Evolutionary conservation across 1,140 invertebrate genomes (phyloP), one percentile per base, ranked within the genome.

Genomic region (Lutraria rhynchaena): DNA sequence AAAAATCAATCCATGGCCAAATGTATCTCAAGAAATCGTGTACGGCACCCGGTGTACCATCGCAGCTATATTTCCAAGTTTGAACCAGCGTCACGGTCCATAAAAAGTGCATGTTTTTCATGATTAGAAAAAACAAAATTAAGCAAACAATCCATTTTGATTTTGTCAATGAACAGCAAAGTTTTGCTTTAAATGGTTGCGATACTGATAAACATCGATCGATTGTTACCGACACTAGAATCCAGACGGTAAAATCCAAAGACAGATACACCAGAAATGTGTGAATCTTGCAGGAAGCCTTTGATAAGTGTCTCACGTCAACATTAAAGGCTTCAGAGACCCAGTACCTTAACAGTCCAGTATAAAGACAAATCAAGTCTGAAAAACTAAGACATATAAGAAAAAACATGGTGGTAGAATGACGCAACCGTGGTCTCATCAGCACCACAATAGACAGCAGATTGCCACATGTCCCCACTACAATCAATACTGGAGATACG

Each of bases 1-100:
- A 83, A 19, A 90, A 85, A 60, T 92, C 91, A 7, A 92, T 84
- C 91, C 91, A 92, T 1, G 89, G 89, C 86, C 88, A 90, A 22
- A 88, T 63, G 19, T 77, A 76, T 37, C 65, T 51, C 4, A 85
- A 24, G 41, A 89, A 89, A 15, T 82, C 13, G 19, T 60, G 60
- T 17, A 29, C 46, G 3, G 24, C 53, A 7, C 58, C 24, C 1
- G 60, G 44, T 22, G 60, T 44, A 49, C 70, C 76, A 44, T 81
- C 77, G 29, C 81, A 77, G 41, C 74, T 33, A 60, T 71, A 44
- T 81, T 76, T 78, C 65, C 58, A 81, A 0, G 71, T 61, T 3
- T 67, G 37, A 3, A 81, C 75, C 2, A 87, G 24, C 9, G 51
- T 78, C 0, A 87, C 80, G 0, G 85, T 88, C 86, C 86, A 88